Evolutionary conservation across 2,888 invertebrate species (phyloP).

Genomic region (Pterobdella sp.): DNA sequence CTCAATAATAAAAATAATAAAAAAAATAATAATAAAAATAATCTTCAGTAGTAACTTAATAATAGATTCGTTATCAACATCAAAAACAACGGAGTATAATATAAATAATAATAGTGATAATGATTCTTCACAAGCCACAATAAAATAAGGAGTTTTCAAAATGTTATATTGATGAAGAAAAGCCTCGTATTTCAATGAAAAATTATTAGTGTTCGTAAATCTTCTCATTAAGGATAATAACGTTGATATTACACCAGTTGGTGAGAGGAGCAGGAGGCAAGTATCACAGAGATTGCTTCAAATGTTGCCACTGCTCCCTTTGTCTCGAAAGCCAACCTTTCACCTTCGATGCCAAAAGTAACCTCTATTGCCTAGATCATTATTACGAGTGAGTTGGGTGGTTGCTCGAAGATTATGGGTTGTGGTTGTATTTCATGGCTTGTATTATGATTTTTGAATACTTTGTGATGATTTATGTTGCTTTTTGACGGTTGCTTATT

Average conservation of each 20-base stretch:
- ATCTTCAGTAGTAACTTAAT: neutral
- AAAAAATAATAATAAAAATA: neutral
- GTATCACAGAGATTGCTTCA: constrained; percentile 20
- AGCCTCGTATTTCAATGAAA: too few relatives aligned
- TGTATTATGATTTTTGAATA: neutral
- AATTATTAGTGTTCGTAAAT: too few relatives aligned
- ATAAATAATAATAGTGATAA: too few relatives aligned
- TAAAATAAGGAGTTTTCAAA: too few relatives aligned
- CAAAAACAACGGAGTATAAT: too few relatives aligned
- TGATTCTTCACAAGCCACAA: too few relatives aligned
- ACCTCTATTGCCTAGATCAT: constrained; percentile 18
- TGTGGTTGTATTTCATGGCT: neutral
- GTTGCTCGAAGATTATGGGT: neutral
- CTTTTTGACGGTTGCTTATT: too few relatives aligned
- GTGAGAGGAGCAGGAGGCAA: constrained; percentile 8
- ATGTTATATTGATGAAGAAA: too few relatives aligned
- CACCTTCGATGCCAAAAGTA: constrained; percentile 15
- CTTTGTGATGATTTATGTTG: too few relatives aligned
- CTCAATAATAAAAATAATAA: neutral
- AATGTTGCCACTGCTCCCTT: constrained; percentile 14
- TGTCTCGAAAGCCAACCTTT: constrained; percentile 11
- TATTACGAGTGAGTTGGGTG: constrained; percentile 15
- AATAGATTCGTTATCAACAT: neutral
- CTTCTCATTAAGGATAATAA: neutral
- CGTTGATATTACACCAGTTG: neutral